Evolutionary conservation across 2,113 vertebrate genomes (phyloP).

Genomic region (Phrynosoma platyrhinos): DNA sequence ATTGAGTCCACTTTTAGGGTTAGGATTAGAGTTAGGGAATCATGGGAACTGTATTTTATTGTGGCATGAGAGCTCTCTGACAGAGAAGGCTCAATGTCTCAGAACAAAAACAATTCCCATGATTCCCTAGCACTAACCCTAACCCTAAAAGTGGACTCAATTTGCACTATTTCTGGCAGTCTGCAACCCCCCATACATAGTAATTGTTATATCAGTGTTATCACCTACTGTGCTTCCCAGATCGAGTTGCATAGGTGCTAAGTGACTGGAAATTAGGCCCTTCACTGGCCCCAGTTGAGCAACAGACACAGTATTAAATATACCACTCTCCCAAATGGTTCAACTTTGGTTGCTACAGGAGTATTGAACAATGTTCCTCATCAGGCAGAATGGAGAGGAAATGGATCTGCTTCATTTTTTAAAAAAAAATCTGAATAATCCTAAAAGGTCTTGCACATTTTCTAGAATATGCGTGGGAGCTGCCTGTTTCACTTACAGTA

Average conservation of each 20-base stretch:
- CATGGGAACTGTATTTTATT: no score
- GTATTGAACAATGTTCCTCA: background rate
- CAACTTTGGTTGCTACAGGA: background rate
- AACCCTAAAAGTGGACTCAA: no score
- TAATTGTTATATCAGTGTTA: background rate
- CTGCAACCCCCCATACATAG: no score
- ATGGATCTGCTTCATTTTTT: no score
- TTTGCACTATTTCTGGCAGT: no score
- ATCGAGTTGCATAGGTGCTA: slow-evolving; percentile 6
- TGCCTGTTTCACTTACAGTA: background rate
- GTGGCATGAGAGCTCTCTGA: no score
- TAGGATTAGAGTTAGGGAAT: no score
- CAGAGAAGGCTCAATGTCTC: no score
- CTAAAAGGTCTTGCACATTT: background rate
- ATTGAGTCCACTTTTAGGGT: no score
- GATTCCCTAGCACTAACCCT: no score
- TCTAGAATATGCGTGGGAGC: background rate
- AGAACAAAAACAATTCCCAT: no score
- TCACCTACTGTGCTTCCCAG: background rate
- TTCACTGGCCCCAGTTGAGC: slow-evolving; percentile 5
- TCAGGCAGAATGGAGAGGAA: background rate
- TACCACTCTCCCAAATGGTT: background rate
- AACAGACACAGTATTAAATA: background rate
- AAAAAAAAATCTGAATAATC: background rate
- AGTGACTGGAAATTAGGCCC: background rate